These are phyloP conservation scores for Rhincodon typus DNA, from an alignment of 2,797 vertebrate species.

Conservation along the genomic window DNA sequence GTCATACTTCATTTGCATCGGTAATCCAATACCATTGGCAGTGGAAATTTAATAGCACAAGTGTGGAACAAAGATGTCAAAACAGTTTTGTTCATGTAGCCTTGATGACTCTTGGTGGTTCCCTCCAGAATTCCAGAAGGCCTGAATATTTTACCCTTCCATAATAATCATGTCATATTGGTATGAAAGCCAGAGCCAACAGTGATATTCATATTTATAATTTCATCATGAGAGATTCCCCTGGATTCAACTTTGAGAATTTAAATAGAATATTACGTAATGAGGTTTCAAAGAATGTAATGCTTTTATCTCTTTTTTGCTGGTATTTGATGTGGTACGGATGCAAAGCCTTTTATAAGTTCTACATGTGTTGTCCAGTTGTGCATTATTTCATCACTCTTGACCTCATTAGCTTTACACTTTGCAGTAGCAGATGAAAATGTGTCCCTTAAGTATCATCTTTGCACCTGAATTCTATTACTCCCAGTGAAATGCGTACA, in stretches of 20 bases:
- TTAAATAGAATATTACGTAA: neutral
- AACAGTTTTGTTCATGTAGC: conserved; percentile 22
- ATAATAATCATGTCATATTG: neutral
- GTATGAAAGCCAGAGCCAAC: neutral
- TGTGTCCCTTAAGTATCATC: neutral
- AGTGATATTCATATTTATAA: neutral
- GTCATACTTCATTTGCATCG: conserved; percentile 13
- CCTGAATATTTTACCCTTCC: conserved; percentile 1
- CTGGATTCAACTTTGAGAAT: neutral
- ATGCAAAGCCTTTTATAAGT: neutral
- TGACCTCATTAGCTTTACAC: conserved; percentile 4
- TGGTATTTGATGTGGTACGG: no score
- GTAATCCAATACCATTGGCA: conserved; percentile 16
- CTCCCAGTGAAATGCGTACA: neutral
- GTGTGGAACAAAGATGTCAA: conserved; percentile 30
- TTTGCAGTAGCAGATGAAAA: neutral
- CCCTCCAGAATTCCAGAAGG: neutral
- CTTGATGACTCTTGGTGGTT: no score
- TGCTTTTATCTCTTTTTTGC: neutral
- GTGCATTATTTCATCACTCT: neutral
- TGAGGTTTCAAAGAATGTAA: neutral
- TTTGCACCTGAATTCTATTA: neutral
- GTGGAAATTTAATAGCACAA: conserved; percentile 10
- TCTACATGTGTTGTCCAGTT: neutral
- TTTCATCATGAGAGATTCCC: neutral